These are phyloP conservation scores for Drosophila villosipedis DNA, from an alignment of 2,888 invertebrate genomes.

Conservation along the genomic window DNA sequence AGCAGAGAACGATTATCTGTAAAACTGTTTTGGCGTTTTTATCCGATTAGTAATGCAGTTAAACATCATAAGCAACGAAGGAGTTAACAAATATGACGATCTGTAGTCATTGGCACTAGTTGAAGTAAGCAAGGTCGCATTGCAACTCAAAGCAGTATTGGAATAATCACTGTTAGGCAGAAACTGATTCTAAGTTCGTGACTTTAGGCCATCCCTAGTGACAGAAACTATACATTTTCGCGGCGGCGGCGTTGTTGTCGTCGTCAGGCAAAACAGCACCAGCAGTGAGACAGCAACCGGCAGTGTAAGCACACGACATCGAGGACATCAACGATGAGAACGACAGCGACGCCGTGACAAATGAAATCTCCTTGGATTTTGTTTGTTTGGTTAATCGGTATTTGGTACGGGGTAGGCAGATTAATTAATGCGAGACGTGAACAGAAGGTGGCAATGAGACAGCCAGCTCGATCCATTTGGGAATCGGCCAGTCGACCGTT, in stretches of 20 bases:
- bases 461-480: conserved; percentile 85
- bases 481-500: conserved; percentile 88
- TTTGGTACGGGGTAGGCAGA: conserved; percentile 32
- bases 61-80: neutral
- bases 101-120: neutral
- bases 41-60: neutral
- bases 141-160: neutral
- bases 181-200: conserved; percentile 7
- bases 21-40: neutral
- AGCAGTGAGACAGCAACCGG: conserved; percentile 65
- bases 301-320: conserved; percentile 54
- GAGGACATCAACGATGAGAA: conserved; percentile 38
- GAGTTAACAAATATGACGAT: neutral
- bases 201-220: conserved; percentile 50
- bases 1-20: neutral
- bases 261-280: conserved; percentile 78
- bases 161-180: neutral
- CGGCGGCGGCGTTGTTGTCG: conserved; percentile 41
- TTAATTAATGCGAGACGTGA: conserved; percentile 51
- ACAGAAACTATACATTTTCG: conserved; percentile 19
- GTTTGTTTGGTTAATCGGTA: conserved; percentile 34
- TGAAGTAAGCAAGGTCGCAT: neutral
- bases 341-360: conserved; percentile 30
- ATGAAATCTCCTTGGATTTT: conserved; percentile 27
- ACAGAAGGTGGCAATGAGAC: conserved; percentile 82